Evolutionary conservation across 2,113 vertebrate species (phyloP).

Genomic region (Caranx ignobilis): DNA sequence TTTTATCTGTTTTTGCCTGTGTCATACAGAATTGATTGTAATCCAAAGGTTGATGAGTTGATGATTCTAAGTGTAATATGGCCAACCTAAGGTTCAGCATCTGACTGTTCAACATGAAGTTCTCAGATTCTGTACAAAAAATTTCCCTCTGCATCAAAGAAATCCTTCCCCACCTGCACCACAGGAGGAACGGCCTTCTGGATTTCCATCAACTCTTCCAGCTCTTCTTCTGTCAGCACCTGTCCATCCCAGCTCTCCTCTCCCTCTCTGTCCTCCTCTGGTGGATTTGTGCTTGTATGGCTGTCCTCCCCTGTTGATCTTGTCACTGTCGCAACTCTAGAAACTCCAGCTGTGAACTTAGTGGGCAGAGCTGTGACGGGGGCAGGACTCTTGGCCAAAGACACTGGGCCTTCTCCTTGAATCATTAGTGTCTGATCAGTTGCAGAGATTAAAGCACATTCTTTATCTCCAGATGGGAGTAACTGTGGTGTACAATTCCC

Average conservation of each 20-base stretch:
- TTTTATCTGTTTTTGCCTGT: not conserved
- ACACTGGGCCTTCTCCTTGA: constrained; percentile 2
- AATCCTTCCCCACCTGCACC: constrained; percentile 82
- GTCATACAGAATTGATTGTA: not conserved
- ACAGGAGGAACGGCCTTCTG: constrained; percentile 58
- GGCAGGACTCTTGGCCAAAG: constrained; percentile 11
- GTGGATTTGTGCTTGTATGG: not conserved
- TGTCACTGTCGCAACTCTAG: constrained; percentile 12
- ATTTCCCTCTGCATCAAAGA: constrained; percentile 87
- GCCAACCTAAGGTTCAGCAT: not conserved
- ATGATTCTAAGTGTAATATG: no score
- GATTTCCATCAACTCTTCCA: constrained; percentile 61
- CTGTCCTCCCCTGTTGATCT: not conserved
- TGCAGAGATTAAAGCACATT: constrained; percentile 40
- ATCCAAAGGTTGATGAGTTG: not conserved
- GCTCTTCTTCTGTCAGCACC: constrained; percentile 67
- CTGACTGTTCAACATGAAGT: not conserved
- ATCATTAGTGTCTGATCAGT: constrained; percentile 14
- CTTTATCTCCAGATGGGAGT: constrained; percentile 48
- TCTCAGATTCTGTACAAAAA: constrained; percentile 88
- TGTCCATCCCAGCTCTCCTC: constrained; percentile 71
- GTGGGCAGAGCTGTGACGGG: constrained; percentile 17
- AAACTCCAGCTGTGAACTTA: not conserved
- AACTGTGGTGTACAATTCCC: not conserved
- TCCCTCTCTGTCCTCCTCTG: constrained; percentile 29